Percentiles rank a stretch among this genome's conserved stretches.
These are phyloP conservation scores for Sebastes goodei DNA, from an alignment of 2,797 vertebrate genomes.

Conservation along the genomic window DNA sequence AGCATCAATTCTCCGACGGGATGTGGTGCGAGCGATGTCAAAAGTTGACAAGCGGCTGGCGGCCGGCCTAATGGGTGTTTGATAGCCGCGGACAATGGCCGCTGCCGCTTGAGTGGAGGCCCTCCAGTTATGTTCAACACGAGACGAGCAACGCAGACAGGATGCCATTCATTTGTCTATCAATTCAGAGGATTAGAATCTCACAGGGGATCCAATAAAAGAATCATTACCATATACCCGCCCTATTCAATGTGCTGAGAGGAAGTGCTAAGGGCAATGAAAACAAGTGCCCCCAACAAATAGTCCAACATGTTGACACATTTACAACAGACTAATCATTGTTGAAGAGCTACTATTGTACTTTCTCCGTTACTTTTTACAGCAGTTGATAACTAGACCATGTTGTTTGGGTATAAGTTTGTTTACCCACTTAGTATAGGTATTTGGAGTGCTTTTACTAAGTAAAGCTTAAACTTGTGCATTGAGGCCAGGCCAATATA, in stretches of 20 bases:
- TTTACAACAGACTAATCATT: constrained; percentile 32
- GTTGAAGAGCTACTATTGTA: background rate
- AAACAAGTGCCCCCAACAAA: constrained; percentile 58
- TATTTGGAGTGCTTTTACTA: background rate
- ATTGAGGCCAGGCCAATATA: background rate
- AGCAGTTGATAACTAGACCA: background rate
- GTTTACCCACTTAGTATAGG: background rate
- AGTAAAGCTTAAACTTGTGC: background rate
- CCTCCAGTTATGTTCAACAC: constrained; percentile 66
- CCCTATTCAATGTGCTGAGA: constrained; percentile 53
- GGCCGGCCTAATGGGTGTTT: constrained; percentile 79
- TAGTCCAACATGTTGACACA: constrained; percentile 32
- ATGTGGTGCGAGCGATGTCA: constrained; percentile 66
- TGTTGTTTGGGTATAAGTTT: background rate
- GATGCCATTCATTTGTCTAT: constrained; percentile 75
- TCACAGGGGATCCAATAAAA: constrained; percentile 62
- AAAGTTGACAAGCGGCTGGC: constrained; percentile 78
- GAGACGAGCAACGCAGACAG: constrained; percentile 57
- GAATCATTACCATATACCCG: constrained; percentile 68
- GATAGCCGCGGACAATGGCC: constrained; percentile 70
- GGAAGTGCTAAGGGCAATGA: constrained; percentile 51
- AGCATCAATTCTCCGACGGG: constrained; percentile 48
- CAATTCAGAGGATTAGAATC: constrained; percentile 68
- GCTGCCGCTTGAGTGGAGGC: constrained; percentile 68
- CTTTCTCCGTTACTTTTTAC: no score